Percentiles rank a stretch among this genome's conserved stretches.
Conservation (phyloP, 1,140 invertebrate genomes). For the Drosophila lacertosa region DNA sequence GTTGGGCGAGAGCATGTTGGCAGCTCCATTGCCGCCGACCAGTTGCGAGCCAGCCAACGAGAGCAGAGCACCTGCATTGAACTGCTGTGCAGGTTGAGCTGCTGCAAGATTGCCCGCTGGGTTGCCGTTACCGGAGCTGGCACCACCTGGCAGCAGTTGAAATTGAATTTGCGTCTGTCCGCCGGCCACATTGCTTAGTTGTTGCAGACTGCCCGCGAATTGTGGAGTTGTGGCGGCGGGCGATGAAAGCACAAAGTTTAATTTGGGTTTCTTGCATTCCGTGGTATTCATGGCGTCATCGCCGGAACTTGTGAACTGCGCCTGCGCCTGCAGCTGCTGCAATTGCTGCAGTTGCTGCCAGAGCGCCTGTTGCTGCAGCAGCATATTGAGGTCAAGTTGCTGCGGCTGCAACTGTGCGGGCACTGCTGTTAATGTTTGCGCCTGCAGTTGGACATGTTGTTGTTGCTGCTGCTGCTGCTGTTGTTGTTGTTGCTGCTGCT, state of each 20-base stretch:
- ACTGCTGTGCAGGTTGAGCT: slow-evolving; percentile 28
- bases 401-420: slow-evolving; percentile 56
- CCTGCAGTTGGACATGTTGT: slow-evolving; percentile 36
- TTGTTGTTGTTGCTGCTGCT: slow-evolving; percentile 24
- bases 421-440: slow-evolving; percentile 34
- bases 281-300: slow-evolving; percentile 39
- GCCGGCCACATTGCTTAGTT: slow-evolving; percentile 19
- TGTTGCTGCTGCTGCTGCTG: slow-evolving; percentile 19
- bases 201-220: slow-evolving; percentile 38
- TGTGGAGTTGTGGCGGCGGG: slow-evolving; percentile 40
- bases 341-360: slow-evolving; percentile 67
- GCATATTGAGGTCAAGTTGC: slow-evolving; percentile 56
- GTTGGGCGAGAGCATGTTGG: slow-evolving; percentile 73
- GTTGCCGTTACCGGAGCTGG: slow-evolving; percentile 4
- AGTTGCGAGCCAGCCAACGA: slow-evolving; percentile 48
- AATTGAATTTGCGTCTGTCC: slow-evolving; percentile 80
- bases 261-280: slow-evolving; percentile 84
- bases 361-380: slow-evolving; percentile 60
- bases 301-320: slow-evolving; percentile 32
- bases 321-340: slow-evolving; percentile 63
- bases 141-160: slow-evolving; percentile 66
- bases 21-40: slow-evolving; percentile 9
- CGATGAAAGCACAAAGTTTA: slow-evolving; percentile 77
- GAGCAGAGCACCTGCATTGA: slow-evolving; percentile 64
- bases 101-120: slow-evolving; percentile 6